Conservation (phyloP, 1,140 invertebrate species). For the Drosophila mauritiana region DNA sequence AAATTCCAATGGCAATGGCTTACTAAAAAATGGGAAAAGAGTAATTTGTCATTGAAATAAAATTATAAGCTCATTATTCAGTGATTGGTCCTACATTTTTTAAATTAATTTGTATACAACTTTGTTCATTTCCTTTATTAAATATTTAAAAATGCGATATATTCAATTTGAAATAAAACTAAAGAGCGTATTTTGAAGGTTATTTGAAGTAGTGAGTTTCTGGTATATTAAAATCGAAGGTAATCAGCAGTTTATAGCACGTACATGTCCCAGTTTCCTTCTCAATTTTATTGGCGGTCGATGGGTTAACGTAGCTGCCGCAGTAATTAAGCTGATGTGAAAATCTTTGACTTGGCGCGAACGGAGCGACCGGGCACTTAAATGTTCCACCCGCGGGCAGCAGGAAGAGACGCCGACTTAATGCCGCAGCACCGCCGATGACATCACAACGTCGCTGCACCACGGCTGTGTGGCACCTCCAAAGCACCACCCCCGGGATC, state of each 20-base stretch:
- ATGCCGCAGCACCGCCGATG: slow-evolving; percentile 17
- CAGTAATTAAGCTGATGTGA: slow-evolving; percentile 73
- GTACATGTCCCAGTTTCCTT: neutral
- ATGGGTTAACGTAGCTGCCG: slow-evolving; percentile 6
- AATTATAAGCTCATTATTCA: too few relatives aligned
- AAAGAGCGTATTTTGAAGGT: too few relatives aligned
- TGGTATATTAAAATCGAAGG: too few relatives aligned
- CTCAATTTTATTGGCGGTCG: neutral
- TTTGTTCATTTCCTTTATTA: too few relatives aligned
- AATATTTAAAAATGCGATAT: too few relatives aligned
- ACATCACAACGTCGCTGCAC: slow-evolving; percentile 5
- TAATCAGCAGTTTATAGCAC: neutral
- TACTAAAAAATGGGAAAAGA: too few relatives aligned
- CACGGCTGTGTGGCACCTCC: slow-evolving; percentile 8
- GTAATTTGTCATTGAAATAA: too few relatives aligned
- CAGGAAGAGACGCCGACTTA: slow-evolving; percentile 52
- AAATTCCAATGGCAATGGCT: neutral
- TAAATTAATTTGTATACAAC: too few relatives aligned
- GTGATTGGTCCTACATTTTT: too few relatives aligned
- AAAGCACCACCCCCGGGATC: slow-evolving; percentile 16
- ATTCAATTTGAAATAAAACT: too few relatives aligned
- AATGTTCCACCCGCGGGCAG: slow-evolving; percentile 43
- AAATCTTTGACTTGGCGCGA: slow-evolving; percentile 74
- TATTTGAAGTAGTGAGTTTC: too few relatives aligned
- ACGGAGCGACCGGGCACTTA: slow-evolving; percentile 71